A percentile compares a stretch with the other conserved stretches of the same genome.
Conservation (phyloP, 2,113 vertebrate genomes). For the Hippocampus guttulatus region DNA sequence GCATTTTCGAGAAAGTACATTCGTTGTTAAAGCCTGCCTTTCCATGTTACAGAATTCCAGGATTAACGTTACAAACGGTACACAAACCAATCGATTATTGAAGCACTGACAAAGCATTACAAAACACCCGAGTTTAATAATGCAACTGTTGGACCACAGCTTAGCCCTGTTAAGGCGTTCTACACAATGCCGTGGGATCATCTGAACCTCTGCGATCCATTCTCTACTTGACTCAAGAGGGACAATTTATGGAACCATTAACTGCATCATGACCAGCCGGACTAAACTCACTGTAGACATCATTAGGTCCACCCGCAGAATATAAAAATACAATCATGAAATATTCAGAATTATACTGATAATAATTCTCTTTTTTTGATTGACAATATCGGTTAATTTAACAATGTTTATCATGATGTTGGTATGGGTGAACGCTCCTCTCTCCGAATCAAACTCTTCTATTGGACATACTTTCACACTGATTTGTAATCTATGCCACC, state of each 20-base stretch:
- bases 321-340: not conserved
- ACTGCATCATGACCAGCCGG: not conserved
- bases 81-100: conserved; percentile 1
- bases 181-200: not conserved
- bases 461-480: not conserved
- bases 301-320: not conserved
- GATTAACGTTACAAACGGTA: not conserved
- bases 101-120: not conserved
- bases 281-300: not conserved
- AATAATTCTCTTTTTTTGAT: not conserved
- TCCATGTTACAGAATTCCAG: not conserved
- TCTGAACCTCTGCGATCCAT: not conserved
- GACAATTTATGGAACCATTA: not conserved
- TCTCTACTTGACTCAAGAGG: not conserved
- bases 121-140: conserved; percentile 7
- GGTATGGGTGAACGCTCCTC: not conserved
- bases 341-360: not conserved
- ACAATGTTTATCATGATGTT: not conserved
- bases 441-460: not conserved
- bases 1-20: not conserved
- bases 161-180: conserved; percentile 4
- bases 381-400: not conserved
- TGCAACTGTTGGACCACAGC: conserved; percentile 18
- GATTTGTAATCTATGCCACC: not conserved
- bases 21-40: not conserved